Conservation (phyloP, 2,113 vertebrate genomes). For the Isurus oxyrinchus region DNA sequence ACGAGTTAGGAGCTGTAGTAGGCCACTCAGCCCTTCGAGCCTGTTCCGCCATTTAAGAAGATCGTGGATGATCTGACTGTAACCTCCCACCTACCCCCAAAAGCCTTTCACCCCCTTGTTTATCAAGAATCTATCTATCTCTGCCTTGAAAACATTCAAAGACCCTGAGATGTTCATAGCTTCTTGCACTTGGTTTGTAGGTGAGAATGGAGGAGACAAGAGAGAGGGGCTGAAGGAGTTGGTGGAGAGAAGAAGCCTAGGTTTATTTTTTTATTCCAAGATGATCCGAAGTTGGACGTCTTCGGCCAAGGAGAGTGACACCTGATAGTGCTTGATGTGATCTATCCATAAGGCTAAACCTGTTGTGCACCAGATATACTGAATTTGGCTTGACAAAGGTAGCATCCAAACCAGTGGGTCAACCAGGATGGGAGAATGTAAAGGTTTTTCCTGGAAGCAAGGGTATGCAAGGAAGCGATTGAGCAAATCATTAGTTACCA, state of each 20-base stretch:
- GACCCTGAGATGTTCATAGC: no score
- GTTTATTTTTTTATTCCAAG: neutral
- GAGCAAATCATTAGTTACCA: no score
- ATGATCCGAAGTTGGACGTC: neutral
- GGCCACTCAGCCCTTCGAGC: no score
- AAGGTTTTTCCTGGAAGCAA: neutral
- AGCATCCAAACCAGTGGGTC: neutral
- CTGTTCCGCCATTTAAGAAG: no score
- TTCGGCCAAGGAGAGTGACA: neutral
- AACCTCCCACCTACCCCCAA: no score
- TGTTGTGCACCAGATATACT: neutral
- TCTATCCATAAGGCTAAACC: neutral
- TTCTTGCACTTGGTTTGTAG: no score
- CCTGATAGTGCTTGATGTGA: neutral
- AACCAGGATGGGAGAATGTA: neutral
- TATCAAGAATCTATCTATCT: no score
- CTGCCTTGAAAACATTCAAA: no score
- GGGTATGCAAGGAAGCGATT: neutral
- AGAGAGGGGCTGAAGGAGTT: neutral
- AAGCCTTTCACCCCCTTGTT: no score
- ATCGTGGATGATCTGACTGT: no score
- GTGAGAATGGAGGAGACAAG: neutral
- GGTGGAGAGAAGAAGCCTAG: neutral
- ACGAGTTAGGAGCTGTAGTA: no score
- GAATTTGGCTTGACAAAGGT: neutral